Evolutionary conservation across 1,140 invertebrate genomes (phyloP), one percentile per base, ranked within the genome.

Genomic region (Druon quercuslanigerum): DNA sequence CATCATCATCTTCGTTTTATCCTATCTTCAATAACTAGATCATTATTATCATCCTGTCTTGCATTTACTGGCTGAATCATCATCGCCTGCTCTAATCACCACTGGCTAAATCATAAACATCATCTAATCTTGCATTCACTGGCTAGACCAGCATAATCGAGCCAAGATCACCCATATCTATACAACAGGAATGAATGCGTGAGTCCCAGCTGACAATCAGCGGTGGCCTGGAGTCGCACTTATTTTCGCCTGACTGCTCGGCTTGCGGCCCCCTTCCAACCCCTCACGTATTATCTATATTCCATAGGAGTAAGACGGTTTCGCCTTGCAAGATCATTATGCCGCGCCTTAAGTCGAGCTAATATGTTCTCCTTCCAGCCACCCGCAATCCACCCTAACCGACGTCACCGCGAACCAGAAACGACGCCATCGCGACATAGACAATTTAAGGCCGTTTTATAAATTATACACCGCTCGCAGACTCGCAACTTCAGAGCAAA

Each of bases 311-410:
- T 85, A 84, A 88, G 87, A 89, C 83, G 85, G 83, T 88, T 87
- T 90, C 79, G 86, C 84, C 82, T 74, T 79, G 79, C 40, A 46
- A 83, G 87, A 90, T 90, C 89, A 89, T 90, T 90, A 90, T 86
- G 87, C 86, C 83, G 85, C 88, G 89, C 87, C 89, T 91, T 90
- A 91, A 91, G 90, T 91, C 88, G 89, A 91, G 88, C 89, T 91
- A 91, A 91, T 91, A 90, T 90, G 88, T 90, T 83, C 86, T 82
- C 84, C 86, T 82, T 76, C 71, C 66, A 33, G 5, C 25, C 25
- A 33, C 74, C 73, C 78, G 66, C 79, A 76, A 83, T 84, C 85
- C 84, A 79, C 79, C 80, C 80, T 79, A 75, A 76, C 80, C 78
- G 79, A 83, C 79, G 79, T 83, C 85, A 81, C 80, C 83, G 79